A percentile compares a stretch with the other conserved stretches of the same genome.
Conservation (phyloP, 1,140 invertebrate species). For the Platorchestia sp. region DNA sequence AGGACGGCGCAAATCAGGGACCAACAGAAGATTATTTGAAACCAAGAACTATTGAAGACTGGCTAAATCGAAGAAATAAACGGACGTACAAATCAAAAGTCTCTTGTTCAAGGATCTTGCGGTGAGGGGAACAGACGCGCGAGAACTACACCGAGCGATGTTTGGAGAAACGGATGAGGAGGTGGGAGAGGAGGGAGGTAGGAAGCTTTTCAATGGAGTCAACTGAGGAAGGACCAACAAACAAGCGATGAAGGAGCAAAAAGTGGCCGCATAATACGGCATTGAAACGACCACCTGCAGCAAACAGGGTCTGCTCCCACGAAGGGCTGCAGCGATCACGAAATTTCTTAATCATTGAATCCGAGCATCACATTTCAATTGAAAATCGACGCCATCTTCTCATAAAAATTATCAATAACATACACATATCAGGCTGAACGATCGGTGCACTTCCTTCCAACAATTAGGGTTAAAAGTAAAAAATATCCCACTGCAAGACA, state of each 20-base stretch:
- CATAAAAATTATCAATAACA: background rate
- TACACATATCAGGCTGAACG: background rate
- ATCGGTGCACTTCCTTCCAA: background rate
- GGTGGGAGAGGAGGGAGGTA: background rate
- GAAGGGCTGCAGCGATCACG: background rate
- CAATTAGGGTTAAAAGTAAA: background rate
- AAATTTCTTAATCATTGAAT: background rate
- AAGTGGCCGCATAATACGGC: constrained; percentile 7
- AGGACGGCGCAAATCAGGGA: too few relatives aligned
- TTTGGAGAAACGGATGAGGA: background rate
- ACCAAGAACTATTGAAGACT: too few relatives aligned
- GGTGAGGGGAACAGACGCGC: background rate
- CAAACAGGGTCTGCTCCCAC: background rate
- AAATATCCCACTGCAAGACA: background rate
- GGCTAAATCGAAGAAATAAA: background rate
- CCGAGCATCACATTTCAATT: background rate
- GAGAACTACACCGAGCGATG: background rate
- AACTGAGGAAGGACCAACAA: constrained; percentile 28
- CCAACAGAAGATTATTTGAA: too few relatives aligned
- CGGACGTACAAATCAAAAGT: background rate
- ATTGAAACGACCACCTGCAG: background rate
- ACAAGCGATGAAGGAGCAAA: constrained; percentile 9
- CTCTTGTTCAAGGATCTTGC: background rate
- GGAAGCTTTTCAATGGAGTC: constrained; percentile 29
- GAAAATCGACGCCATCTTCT: background rate